These are phyloP conservation scores for Sinhomidia bicolor DNA, from an alignment of 2,888 invertebrate genomes.

Conservation along the genomic window DNA sequence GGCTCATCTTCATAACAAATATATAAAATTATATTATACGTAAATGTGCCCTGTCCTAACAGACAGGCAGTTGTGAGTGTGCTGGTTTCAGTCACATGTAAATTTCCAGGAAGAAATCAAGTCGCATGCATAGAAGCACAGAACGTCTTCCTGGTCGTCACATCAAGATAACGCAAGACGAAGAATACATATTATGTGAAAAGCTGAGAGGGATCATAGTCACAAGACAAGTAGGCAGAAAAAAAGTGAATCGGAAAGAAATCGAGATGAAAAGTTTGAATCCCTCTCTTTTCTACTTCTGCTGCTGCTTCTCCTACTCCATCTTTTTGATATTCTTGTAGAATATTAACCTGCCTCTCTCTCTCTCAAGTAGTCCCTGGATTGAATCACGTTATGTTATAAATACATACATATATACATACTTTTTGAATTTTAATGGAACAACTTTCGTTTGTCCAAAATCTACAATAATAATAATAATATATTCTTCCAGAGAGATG, in stretches of 20 bases:
- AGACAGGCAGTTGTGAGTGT: no score
- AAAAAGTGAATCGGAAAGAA: constrained; percentile 15
- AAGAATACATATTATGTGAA: constrained; percentile 33
- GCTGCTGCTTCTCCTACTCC: not conserved
- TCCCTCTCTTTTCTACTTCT: not conserved
- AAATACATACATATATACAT: no score
- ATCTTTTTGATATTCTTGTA: constrained; percentile 12
- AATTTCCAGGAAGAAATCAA: constrained; percentile 26
- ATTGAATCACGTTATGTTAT: constrained; percentile 52
- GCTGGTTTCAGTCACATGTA: not conserved
- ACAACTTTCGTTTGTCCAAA: constrained; percentile 52
- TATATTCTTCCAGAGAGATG: not conserved
- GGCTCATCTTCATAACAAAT: constrained; percentile 48
- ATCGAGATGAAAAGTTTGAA: not conserved
- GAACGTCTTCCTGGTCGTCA: not conserved
- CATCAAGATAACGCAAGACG: constrained; percentile 32
- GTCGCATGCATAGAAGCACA: no score
- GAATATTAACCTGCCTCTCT: constrained; percentile 60
- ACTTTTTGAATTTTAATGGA: constrained; percentile 61
- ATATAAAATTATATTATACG: constrained; percentile 6
- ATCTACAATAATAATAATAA: not conserved
- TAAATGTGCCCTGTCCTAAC: no score
- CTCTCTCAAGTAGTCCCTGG: no score
- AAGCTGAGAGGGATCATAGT: constrained; percentile 30
- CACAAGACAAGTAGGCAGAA: constrained; percentile 27